Conservation (phyloP, 2,888 invertebrate species). For the Cylloceria caligata region DNA sequence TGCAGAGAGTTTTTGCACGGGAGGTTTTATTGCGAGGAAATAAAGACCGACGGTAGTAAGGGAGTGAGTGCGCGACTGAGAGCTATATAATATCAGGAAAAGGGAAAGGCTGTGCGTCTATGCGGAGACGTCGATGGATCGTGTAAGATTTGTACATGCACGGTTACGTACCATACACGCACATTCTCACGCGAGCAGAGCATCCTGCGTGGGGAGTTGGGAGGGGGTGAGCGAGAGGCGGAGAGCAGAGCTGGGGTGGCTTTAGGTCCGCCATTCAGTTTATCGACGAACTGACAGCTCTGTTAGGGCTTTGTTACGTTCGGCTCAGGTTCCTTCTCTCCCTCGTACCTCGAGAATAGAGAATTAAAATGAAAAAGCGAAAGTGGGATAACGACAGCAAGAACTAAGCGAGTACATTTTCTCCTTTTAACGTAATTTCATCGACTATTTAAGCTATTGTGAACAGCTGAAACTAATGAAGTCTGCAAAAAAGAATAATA, state of each 20-base stretch:
- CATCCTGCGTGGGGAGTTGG: constrained; percentile 30
- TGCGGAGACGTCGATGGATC: constrained; percentile 72
- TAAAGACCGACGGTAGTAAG: constrained; percentile 67
- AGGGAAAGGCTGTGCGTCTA: constrained; percentile 50
- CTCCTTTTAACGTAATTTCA: not conserved
- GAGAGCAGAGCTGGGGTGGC: constrained; percentile 80
- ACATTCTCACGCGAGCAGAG: constrained; percentile 13
- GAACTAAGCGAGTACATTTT: not conserved
- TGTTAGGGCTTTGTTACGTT: constrained; percentile 83
- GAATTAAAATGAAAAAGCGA: constrained; percentile 7
- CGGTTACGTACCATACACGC: constrained; percentile 15
- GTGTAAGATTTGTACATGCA: constrained; percentile 56
- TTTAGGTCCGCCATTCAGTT: constrained; percentile 83
- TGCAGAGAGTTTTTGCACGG: constrained; percentile 78
- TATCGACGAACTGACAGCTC: constrained; percentile 84
- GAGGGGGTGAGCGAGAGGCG: constrained; percentile 12
- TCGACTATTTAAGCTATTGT: not conserved
- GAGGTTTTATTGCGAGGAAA: constrained; percentile 76
- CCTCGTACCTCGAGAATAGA: not conserved
- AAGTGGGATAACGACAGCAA: not conserved
- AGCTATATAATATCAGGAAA: constrained; percentile 33
- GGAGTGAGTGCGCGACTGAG: constrained; percentile 45
- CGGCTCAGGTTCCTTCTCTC: constrained; percentile 67
- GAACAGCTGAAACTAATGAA: no score
- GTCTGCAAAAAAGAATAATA: no score